Base-by-base conservation (phyloP, 64 coral and sea anemone genomes). In the Montipora cactus region DNA sequence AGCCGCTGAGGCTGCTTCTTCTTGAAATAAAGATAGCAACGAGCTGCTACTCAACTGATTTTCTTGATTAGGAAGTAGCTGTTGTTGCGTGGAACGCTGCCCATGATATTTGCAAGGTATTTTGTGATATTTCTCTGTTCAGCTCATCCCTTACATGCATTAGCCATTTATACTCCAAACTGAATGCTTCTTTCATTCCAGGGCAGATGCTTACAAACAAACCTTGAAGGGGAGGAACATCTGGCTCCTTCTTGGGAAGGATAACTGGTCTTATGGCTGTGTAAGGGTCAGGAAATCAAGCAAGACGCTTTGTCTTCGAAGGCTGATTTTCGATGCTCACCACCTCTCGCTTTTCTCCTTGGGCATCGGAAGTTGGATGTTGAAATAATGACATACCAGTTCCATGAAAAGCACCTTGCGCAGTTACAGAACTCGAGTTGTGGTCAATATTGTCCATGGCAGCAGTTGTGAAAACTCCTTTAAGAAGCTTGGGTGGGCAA, bases 401-500 rank as follows among this genome's bases (percentile, higher is more conserved):
- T 61, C 88, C 88, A 55, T 90, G 88, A 64, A 90, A 90, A 22
- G 88, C 77, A 46, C 18, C 19, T 46, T 79, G 75, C 0, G 88
- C 75, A 58, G 88, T 90, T 37, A 76, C 78, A 21, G 88, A 44
- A 78, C 49, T 90, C 23, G 75, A 76, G 20, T 90, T 90, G 37
- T 90, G 88, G 59, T 90, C 88, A 55, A 81, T 52, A 51, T 81
- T 81, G 21, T 81, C 79, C 49, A 81, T 78, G 4, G 45, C 79
- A 6, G 79, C 66, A 25, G 25, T 25, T 25, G 25, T 25, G 25
- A 25, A 25, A 25, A 25, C 25, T 25, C 49, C 58, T n/a, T 88
- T 95, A 21, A 78, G 78, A 20, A 95, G 62, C n/a, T 91, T 95
- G 8, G 47, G 52, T 5, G 81, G 94, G 52, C 94, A 92, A 19